Percentiles rank a stretch among this genome's conserved stretches.
phyloP scores from a whole-genome alignment of 1,140 invertebrate species.

The Battus philenor region DNA sequence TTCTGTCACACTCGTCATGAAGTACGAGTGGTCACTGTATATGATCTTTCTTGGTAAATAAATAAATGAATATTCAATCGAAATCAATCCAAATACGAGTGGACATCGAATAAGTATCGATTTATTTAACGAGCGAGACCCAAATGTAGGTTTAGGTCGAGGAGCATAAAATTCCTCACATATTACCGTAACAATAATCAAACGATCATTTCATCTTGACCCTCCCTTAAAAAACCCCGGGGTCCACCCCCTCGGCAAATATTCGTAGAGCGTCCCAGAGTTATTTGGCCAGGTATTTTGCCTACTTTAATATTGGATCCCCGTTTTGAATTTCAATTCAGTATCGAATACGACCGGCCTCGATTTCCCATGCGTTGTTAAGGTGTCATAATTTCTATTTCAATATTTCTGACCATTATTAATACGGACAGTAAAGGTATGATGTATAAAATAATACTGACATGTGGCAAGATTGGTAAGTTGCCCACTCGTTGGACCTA shows the following conservation, averaged over 20 bases:
- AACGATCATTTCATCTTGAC: constrained; percentile 14
- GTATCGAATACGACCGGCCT: constrained; percentile 25
- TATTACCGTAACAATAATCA: constrained; percentile 14
- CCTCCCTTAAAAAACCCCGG: constrained; percentile 6
- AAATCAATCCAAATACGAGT: too few relatives aligned
- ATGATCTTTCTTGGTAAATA: background rate
- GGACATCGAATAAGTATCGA: background rate
- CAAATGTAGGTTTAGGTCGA: constrained; percentile 2
- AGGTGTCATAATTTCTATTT: constrained; percentile 11
- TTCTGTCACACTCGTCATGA: too few relatives aligned
- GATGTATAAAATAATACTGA: too few relatives aligned
- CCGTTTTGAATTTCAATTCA: constrained; percentile 40
- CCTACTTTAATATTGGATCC: constrained; percentile 37
- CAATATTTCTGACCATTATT: too few relatives aligned
- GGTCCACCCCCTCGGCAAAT: constrained; percentile 20
- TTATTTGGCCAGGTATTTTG: constrained; percentile 39
- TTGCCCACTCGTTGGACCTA: too few relatives aligned
- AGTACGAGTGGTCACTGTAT: too few relatives aligned
- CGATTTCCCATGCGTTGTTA: constrained; percentile 20
- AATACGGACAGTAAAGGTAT: too few relatives aligned
- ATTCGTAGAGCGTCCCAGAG: constrained; percentile 30
- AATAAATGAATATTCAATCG: background rate
- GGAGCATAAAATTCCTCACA: background rate
- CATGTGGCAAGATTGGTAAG: too few relatives aligned
- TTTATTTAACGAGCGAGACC: background rate